Base-by-base conservation (phyloP, 2,888 invertebrate genomes). In the Eutolmus rufibarbis region DNA sequence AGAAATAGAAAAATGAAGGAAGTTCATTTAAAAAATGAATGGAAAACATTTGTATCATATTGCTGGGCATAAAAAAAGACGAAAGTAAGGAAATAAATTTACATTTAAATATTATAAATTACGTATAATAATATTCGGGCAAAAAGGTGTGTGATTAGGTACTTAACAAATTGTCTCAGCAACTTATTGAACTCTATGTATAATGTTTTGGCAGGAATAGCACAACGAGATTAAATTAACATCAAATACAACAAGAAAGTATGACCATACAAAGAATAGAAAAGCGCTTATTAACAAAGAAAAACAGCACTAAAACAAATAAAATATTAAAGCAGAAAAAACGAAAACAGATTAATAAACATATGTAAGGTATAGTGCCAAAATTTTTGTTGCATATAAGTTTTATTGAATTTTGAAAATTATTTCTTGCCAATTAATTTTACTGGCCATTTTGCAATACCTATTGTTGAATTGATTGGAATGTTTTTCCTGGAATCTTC, bases 401-500 rank as follows among this genome's bases (percentile, higher is more conserved):
- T 51, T 16, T 51, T 46, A 56, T 81, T 34, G 34, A 56, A 51
- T 81, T 34, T 34, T 28, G 51, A 31, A 46, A 46, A 81, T 56
- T n/a, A 31, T 31, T 23, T 76, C 0, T 12, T 31, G 34, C 2
- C 9, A 28, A 34, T 51, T 14, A 56, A 23, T 16, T 31, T 8
- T 14, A 82, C 46, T n/a, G 46, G 74, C 28, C 31, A 23, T 74
- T 57, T 84, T 40, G 57, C 2, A 90, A 89, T 92, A 93, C 93
- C 93, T 92, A 93, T 93, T 89, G 91, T 91, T 90, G 93, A 92
- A 90, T 91, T 91, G 90, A 93, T 92, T 91, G 93, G 93, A 90
- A 91, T 91, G 91, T 92, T 92, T 90, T 90, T 91, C 91, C 91
- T 90, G 89, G 91, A 91, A 90, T 92, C 92, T 90, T 93, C 93